A percentile compares a stretch with the other conserved stretches of the same genome.
Conservation (phyloP, 2,797 vertebrate species). For the Esox masquinongy region DNA sequence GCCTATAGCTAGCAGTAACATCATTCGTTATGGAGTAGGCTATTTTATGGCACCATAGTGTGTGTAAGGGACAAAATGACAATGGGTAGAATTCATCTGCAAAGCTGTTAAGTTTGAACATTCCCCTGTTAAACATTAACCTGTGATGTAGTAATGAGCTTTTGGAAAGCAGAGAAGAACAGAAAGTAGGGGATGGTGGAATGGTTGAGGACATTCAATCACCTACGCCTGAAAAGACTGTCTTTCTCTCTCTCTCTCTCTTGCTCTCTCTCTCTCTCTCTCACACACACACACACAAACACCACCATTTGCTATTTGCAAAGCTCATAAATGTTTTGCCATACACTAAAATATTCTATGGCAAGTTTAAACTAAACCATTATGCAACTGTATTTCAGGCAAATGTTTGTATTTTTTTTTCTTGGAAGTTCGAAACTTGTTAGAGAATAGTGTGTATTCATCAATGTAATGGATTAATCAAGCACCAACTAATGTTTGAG, state of each 20-base stretch:
- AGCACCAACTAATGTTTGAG: conserved; percentile 13
- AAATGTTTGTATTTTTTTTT: neutral
- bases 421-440: too few species aligned
- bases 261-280: neutral
- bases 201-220: conserved; percentile 5
- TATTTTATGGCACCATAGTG: neutral
- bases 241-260: neutral
- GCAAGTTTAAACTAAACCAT: neutral
- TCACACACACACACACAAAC: neutral
- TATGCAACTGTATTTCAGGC: neutral
- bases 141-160: conserved; percentile 25
- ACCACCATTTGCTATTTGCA: too few species aligned
- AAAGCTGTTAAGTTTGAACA: conserved; percentile 8
- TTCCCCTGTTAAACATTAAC: conserved; percentile 20
- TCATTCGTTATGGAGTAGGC: conserved; percentile 6
- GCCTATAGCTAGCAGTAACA: neutral
- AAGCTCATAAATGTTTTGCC: too few species aligned
- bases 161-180: conserved; percentile 10
- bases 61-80: neutral
- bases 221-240: neutral
- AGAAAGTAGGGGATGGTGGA: conserved; percentile 21
- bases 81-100: neutral
- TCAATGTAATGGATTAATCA: neutral
- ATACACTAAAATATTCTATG: too few species aligned
- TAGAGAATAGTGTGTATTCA: too few species aligned